Percentiles rank a stretch among this genome's conserved stretches.
These are phyloP conservation scores for Trachurus trachurus DNA, from an alignment of 2,797 vertebrate genomes.

Conservation along the genomic window DNA sequence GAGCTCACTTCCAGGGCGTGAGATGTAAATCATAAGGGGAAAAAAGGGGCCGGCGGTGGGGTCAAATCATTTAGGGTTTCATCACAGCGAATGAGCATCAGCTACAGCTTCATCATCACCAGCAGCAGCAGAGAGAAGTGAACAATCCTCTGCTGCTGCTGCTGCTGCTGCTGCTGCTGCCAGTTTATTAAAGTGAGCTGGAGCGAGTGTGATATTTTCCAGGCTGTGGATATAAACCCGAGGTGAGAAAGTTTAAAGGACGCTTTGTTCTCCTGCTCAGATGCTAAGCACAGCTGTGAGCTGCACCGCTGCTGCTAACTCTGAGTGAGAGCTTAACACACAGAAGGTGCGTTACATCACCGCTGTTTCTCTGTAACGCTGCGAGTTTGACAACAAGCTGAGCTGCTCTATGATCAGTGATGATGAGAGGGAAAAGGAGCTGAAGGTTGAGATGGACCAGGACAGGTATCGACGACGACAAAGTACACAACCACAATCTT, in stretches of 20 bases:
- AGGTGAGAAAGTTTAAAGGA: conserved; percentile 58
- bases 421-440: not conserved
- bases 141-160: conserved; percentile 9
- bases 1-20: conserved; percentile 57
- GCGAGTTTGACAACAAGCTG: conserved; percentile 29
- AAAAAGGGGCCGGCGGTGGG: conserved; percentile 36
- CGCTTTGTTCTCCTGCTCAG: conserved; percentile 45
- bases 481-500: conserved; percentile 8
- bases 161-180: conserved; percentile 23
- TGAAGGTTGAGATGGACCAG: conserved; percentile 4
- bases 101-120: conserved; percentile 60
- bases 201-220: conserved; percentile 59
- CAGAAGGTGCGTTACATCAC: conserved; percentile 15
- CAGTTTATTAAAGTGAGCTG: conserved; percentile 52
- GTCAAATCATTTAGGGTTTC: conserved; percentile 78
- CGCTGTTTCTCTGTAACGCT: conserved; percentile 1
- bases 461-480: conserved; percentile 12
- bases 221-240: conserved; percentile 51
- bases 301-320: not conserved
- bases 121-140: conserved; percentile 10
- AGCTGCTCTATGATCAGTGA: conserved; percentile 31
- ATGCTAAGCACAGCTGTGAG: conserved; percentile 29
- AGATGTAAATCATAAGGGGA: conserved; percentile 66
- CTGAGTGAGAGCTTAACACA: conserved; percentile 1
- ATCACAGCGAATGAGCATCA: conserved; percentile 50